phyloP scores from a whole-genome alignment of 2,113 vertebrate genomes.

The Cavia aperea region DNA sequence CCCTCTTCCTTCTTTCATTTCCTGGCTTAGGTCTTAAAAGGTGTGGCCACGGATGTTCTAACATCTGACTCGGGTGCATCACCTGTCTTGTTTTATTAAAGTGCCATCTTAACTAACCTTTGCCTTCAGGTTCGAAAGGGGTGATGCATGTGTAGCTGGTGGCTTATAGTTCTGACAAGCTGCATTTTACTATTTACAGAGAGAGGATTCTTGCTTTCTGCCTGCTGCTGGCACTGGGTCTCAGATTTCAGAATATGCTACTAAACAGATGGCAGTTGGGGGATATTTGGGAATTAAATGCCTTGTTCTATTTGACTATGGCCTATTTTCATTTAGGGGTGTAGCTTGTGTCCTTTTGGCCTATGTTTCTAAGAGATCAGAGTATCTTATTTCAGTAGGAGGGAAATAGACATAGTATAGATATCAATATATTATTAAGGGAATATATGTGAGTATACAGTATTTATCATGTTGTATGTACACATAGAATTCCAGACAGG shows the following conservation, averaged over 20 bases:
- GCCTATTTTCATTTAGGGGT: constrained; percentile 37
- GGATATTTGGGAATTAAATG: constrained; percentile 26
- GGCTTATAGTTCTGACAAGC: neutral
- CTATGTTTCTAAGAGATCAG: neutral
- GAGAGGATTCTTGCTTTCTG: constrained; percentile 28
- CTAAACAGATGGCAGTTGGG: constrained; percentile 34
- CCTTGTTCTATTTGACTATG: constrained; percentile 31
- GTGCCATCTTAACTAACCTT: neutral
- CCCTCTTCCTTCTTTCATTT: neutral
- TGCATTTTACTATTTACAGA: neutral
- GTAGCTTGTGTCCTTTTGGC: neutral
- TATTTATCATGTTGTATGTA: neutral
- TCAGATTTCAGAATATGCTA: constrained; percentile 44
- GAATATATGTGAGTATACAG: neutral
- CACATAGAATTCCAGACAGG: neutral
- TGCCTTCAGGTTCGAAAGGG: neutral
- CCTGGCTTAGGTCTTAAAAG: neutral
- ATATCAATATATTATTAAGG: neutral
- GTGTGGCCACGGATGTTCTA: neutral
- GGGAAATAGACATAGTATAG: neutral
- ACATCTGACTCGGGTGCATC: neutral
- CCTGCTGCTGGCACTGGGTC: neutral
- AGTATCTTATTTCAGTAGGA: neutral
- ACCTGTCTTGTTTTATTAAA: neutral
- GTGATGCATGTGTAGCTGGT: constrained; percentile 29